These are phyloP conservation scores for Brachionus rubens DNA, from an alignment of 1,140 invertebrate species.

Conservation along the genomic window DNA sequence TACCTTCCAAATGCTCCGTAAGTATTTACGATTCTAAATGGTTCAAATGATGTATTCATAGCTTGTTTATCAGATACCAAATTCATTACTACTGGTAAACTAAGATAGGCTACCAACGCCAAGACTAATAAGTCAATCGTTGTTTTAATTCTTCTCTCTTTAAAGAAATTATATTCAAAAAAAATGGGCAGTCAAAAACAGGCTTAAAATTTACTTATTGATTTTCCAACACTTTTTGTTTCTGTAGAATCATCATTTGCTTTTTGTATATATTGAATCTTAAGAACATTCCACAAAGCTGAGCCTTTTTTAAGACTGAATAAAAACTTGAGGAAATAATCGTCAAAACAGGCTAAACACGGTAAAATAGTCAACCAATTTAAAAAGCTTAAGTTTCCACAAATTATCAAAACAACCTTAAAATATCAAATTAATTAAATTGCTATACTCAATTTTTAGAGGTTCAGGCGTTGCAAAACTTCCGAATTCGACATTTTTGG, in stretches of 20 bases:
- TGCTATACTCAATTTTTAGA: no score
- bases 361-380: constrained; percentile 63
- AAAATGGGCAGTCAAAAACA: no score
- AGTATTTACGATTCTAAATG: constrained; percentile 61
- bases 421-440: background rate
- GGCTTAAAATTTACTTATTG: background rate
- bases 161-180: no score
- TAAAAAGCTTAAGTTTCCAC: constrained; percentile 62
- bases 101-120: constrained; percentile 58
- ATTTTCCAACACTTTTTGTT: background rate
- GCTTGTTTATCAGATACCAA: constrained; percentile 58
- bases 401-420: constrained; percentile 61
- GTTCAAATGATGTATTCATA: constrained; percentile 63
- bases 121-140: constrained; percentile 55
- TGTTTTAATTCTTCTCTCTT: background rate
- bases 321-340: constrained; percentile 54
- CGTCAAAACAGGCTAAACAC: constrained; percentile 60
- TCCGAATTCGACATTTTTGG: no score
- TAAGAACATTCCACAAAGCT: constrained; percentile 48
- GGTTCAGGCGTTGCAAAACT: no score
- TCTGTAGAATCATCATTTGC: background rate
- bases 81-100: constrained; percentile 61
- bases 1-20: constrained; percentile 63
- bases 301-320: constrained; percentile 46
- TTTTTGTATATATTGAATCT: constrained; percentile 49